A percentile compares a stretch with the other conserved stretches of the same genome.
These are phyloP conservation scores for Chironex yamaguchii DNA, from an alignment of 30 jellyfish, hydroid and myxozoan genomes.

Conservation along the genomic window DNA sequence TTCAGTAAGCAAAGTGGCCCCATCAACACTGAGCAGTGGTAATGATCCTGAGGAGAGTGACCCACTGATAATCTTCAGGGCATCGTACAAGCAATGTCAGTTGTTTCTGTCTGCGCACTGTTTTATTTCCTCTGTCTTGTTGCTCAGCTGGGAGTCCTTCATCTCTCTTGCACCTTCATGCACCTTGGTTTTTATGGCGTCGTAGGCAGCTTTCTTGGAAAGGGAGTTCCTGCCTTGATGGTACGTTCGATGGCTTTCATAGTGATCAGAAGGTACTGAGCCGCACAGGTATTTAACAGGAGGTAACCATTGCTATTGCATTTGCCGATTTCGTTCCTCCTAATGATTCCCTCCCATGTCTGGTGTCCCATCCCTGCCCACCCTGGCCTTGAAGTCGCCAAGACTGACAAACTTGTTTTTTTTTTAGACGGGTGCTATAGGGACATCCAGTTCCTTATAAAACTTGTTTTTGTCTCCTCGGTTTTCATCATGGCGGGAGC, in stretches of 20 bases:
- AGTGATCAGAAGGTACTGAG: slow-evolving; percentile 33
- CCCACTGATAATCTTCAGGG: slow-evolving; percentile 21
- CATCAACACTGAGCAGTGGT: slow-evolving; percentile 14
- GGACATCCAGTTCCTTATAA: slow-evolving; percentile 9
- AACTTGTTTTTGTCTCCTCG: slow-evolving; percentile 36
- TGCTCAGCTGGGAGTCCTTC: slow-evolving; percentile 15
- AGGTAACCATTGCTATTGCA: slow-evolving; percentile 32
- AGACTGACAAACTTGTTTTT: slow-evolving; percentile 2
- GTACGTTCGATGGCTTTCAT: slow-evolving; percentile 3
- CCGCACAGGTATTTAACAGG: slow-evolving; percentile 40
- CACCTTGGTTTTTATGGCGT: neutral
- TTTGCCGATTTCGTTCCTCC: slow-evolving; percentile 21
- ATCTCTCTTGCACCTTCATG: neutral
- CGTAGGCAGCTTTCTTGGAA: neutral
- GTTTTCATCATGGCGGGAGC: slow-evolving; percentile 69
- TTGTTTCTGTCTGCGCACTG: slow-evolving; percentile 6
- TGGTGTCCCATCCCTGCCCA: neutral
- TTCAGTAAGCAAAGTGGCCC: slow-evolving; percentile 33
- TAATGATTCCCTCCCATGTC: slow-evolving; percentile 45
- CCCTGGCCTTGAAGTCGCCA: slow-evolving; percentile 52
- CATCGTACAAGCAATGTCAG: neutral
- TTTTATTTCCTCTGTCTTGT: slow-evolving; percentile 50
- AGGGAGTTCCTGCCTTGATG: neutral
- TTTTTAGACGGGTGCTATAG: neutral
- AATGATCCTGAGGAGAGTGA: slow-evolving; percentile 16